Evolutionary conservation across 2,113 vertebrate species (phyloP).

Genomic region (Semnornis frantzii): DNA sequence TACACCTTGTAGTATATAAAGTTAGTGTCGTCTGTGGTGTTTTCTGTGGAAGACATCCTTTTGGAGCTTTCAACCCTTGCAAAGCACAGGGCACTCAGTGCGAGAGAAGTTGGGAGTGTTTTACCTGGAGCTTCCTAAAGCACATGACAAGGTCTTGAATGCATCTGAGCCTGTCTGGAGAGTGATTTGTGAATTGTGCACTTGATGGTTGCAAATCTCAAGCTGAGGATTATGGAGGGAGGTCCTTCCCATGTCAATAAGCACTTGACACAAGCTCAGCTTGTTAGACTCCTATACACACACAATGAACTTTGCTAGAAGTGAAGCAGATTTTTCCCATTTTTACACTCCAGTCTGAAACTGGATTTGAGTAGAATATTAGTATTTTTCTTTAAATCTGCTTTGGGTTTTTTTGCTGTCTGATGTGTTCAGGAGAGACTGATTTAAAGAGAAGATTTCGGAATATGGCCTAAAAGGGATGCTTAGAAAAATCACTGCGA

Average conservation of each 20-base stretch:
- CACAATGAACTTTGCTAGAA: background rate
- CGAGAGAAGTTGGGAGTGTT: background rate
- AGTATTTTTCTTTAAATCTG: background rate
- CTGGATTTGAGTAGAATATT: background rate
- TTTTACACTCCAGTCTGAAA: background rate
- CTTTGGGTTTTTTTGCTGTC: background rate
- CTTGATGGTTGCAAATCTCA: background rate
- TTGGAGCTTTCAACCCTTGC: background rate
- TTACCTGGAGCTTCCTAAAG: background rate
- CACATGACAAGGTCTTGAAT: background rate
- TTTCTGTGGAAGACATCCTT: background rate
- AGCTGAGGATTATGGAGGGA: background rate
- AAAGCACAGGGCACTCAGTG: background rate
- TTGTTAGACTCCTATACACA: accelerated
- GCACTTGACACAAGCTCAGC: background rate
- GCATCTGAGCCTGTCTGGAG: background rate
- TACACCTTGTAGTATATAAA: background rate
- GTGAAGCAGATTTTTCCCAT: background rate
- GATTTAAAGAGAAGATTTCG: background rate
- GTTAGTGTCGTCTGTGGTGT: background rate
- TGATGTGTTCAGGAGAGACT: background rate
- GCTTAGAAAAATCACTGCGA: background rate
- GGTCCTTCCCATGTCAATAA: background rate
- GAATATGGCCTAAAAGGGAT: background rate
- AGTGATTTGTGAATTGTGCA: background rate